phyloP scores from a whole-genome alignment of 2,113 vertebrate species.

The Plecotus auritus region DNA sequence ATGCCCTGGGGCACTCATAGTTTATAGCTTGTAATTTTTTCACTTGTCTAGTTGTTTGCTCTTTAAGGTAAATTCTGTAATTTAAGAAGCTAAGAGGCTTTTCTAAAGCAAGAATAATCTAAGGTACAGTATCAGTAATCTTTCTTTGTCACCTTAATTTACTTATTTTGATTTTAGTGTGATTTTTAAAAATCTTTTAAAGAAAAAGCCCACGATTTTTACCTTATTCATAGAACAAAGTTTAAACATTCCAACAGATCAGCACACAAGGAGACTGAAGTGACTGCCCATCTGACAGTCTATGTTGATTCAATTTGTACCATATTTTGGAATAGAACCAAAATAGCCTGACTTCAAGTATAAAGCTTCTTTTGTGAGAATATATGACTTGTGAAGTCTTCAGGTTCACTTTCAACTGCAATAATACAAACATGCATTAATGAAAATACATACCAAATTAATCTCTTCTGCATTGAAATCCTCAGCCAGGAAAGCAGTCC shows the following conservation, averaged over 20 bases:
- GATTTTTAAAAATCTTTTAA: slow-evolving; percentile 13
- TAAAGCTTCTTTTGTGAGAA: background rate
- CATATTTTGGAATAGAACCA: background rate
- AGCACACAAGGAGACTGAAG: background rate
- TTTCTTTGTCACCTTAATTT: background rate
- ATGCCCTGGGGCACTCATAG: background rate
- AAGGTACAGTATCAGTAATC: background rate
- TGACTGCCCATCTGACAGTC: background rate
- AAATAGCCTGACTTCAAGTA: slow-evolving; percentile 8
- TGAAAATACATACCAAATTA: slow-evolving; percentile 88
- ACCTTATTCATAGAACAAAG: slow-evolving; percentile 13
- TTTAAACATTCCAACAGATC: background rate
- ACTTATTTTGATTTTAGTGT: slow-evolving; percentile 47
- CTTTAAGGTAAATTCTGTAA: slow-evolving; percentile 12
- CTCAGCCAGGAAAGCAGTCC: slow-evolving; percentile 95
- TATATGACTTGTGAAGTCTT: background rate
- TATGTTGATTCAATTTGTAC: background rate
- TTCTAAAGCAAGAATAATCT: slow-evolving; percentile 42
- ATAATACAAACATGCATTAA: slow-evolving; percentile 10
- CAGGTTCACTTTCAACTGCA: background rate
- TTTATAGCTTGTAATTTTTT: slow-evolving; percentile 21
- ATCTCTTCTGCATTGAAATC: slow-evolving; percentile 99
- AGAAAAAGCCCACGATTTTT: slow-evolving; percentile 5
- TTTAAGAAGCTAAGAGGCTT: background rate
- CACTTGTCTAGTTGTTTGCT: background rate